These are phyloP conservation scores for Trachymyrmex cornetzi DNA, from an alignment of 1,140 invertebrate genomes.

Conservation along the genomic window DNA sequence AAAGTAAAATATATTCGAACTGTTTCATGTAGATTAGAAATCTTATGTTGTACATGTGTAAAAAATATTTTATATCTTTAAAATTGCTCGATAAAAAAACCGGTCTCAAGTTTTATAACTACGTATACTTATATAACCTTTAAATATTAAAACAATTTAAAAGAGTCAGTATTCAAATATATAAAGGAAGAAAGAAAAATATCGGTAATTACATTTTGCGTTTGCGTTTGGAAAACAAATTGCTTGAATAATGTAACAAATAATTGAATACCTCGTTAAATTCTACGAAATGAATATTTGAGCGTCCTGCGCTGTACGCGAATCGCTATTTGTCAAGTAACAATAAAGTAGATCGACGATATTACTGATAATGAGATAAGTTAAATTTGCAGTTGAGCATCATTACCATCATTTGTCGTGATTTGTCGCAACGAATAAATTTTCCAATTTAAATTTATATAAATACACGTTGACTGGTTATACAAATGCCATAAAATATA, in stretches of 20 bases:
- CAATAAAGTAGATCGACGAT: constrained; percentile 51
- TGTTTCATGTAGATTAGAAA: not conserved
- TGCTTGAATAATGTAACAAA: constrained; percentile 16
- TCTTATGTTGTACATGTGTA: not conserved
- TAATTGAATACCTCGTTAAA: constrained; percentile 37
- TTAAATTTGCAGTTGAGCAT: constrained; percentile 27
- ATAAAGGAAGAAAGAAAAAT: not conserved
- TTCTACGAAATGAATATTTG: constrained; percentile 20
- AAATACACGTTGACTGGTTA: not conserved
- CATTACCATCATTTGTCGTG: constrained; percentile 53
- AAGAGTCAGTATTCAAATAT: not conserved
- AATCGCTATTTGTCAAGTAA: constrained; percentile 18
- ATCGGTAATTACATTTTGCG: not conserved
- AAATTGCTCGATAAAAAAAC: constrained; percentile 1
- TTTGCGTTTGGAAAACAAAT: constrained; percentile 9
- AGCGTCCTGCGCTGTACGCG: too few relatives aligned
- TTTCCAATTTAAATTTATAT: constrained; percentile 23
- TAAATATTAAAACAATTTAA: not conserved
- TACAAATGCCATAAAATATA: constrained; percentile 7
- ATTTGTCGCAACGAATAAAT: constrained; percentile 40
- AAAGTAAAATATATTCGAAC: not conserved
- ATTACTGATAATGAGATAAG: constrained; percentile 51
- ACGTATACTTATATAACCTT: not conserved
- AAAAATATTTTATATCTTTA: constrained; percentile 7
- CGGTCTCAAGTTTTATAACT: not conserved